These are phyloP conservation scores for Brachionus sp. DNA, from an alignment of 1,140 invertebrate species.

Conservation along the genomic window DNA sequence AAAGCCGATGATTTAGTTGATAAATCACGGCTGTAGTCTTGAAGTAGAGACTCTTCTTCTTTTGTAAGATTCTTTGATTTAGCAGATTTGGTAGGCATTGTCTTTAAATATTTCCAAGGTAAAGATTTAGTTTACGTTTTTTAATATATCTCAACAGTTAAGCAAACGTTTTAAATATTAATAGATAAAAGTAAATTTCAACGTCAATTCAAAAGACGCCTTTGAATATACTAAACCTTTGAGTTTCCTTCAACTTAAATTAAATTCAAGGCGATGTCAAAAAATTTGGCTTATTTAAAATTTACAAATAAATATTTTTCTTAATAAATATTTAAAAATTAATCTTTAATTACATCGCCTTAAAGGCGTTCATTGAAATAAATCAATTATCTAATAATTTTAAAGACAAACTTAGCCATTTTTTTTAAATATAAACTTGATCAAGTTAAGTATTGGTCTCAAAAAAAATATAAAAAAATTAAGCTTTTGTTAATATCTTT, in stretches of 20 bases:
- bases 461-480: no score
- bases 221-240: neutral
- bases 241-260: neutral
- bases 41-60: slow-evolving; percentile 94
- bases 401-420: no score
- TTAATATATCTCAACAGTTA: neutral
- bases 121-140: neutral
- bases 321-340: no score
- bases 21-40: slow-evolving; percentile 96
- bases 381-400: no score
- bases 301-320: no score
- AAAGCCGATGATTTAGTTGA: slow-evolving; percentile 93
- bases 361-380: no score
- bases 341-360: no score
- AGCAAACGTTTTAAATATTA: neutral
- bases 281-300: no score
- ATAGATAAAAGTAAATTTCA: neutral
- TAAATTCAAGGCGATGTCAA: neutral
- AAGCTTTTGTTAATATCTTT: no score
- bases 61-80: slow-evolving; percentile 69
- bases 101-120: neutral
- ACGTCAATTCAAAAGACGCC: neutral
- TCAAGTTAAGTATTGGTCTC: no score
- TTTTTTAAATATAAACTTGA: no score
- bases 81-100: neutral